A percentile compares a stretch with the other conserved stretches of the same genome.
Conservation (phyloP, 2,888 invertebrate genomes). For the Drosophila paranaensis region DNA sequence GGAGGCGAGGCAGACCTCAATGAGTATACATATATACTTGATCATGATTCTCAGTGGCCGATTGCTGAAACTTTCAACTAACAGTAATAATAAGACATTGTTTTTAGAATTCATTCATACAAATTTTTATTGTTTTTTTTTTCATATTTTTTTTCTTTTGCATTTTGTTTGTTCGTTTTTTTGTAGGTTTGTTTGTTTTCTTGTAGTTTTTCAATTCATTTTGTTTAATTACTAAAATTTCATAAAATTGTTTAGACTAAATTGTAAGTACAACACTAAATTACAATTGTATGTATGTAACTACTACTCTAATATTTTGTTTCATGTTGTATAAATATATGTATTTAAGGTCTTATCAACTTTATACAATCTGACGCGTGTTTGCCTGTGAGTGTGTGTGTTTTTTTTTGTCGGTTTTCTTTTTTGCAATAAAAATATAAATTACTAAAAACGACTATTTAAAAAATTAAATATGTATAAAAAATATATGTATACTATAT, state of each 20-base stretch:
- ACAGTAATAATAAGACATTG: slow-evolving; percentile 53
- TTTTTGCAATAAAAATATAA: slow-evolving; percentile 78
- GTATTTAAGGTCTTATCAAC: slow-evolving; percentile 56
- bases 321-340: slow-evolving; percentile 67
- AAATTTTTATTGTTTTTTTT: slow-evolving; percentile 81
- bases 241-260: slow-evolving; percentile 82
- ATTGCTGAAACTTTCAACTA: not conserved
- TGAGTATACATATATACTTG: too few species aligned
- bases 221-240: slow-evolving; percentile 79
- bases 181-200: slow-evolving; percentile 54
- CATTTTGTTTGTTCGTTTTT: slow-evolving; percentile 67
- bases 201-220: slow-evolving; percentile 74
- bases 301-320: slow-evolving; percentile 65
- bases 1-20: too few species aligned
- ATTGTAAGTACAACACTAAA: slow-evolving; percentile 81
- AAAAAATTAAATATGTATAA: slow-evolving; percentile 75
- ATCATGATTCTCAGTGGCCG: too few species aligned
- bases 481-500: slow-evolving; percentile 48
- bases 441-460: slow-evolving; percentile 82
- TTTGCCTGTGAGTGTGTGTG: slow-evolving; percentile 29
- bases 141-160: slow-evolving; percentile 71
- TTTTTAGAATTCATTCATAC: slow-evolving; percentile 82
- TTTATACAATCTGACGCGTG: slow-evolving; percentile 70
- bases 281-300: slow-evolving; percentile 80
- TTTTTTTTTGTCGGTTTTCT: slow-evolving; percentile 38